Conservation (phyloP, 1,140 invertebrate species). For the Trinorchestia longiramus region DNA sequence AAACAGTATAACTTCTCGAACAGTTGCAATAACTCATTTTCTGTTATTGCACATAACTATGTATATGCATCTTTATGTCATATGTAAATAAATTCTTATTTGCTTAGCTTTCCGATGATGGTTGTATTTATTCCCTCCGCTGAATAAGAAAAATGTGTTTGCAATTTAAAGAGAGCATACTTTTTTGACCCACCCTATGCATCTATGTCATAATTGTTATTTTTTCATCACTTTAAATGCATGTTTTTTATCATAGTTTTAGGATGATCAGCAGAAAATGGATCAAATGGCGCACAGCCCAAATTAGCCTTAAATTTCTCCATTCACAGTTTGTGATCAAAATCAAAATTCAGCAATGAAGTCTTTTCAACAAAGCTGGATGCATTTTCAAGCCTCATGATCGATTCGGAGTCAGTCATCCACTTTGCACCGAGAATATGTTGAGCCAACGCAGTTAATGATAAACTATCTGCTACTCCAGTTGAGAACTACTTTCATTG, state of each 20-base stretch:
- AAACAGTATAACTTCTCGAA: too few species aligned
- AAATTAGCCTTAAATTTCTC: background rate
- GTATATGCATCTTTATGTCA: too few species aligned
- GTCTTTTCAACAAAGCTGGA: background rate
- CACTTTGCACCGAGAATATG: background rate
- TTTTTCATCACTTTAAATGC: background rate
- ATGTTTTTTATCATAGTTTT: background rate
- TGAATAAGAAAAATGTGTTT: too few species aligned
- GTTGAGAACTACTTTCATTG: background rate
- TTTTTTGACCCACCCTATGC: too few species aligned
- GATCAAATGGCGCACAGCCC: background rate
- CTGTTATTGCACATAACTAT: too few species aligned
- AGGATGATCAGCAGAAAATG: background rate
- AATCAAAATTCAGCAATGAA: background rate
- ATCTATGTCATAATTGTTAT: too few species aligned
- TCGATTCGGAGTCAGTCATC: background rate
- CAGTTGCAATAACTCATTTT: too few species aligned
- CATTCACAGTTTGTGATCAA: background rate
- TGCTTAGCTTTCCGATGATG: too few species aligned
- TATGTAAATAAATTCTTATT: too few species aligned
- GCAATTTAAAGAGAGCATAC: too few species aligned
- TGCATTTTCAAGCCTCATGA: background rate
- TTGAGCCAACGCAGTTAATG: background rate
- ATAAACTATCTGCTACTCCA: background rate
- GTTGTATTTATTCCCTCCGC: too few species aligned